phyloP scores from a whole-genome alignment of 2,888 invertebrate genomes.

The Coecobrya sp. region DNA sequence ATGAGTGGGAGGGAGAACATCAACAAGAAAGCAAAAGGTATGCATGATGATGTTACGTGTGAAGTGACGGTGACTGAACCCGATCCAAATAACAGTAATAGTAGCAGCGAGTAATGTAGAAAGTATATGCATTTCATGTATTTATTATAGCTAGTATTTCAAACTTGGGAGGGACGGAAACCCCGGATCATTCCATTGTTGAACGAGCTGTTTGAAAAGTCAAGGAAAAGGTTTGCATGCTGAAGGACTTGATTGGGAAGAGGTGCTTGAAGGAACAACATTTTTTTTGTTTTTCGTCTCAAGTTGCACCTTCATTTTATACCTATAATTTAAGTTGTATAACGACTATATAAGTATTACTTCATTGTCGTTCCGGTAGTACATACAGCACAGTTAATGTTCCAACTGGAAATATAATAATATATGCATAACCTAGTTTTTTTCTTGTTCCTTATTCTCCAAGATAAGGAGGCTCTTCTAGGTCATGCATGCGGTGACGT shows the following conservation, averaged over 20 bases:
- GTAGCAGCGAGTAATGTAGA: neutral
- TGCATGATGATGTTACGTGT: conserved; percentile 30
- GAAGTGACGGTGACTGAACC: neutral
- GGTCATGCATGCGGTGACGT: conserved; percentile 38
- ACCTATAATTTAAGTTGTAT: neutral
- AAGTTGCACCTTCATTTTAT: too few relatives aligned
- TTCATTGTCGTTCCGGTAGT: neutral
- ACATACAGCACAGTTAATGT: neutral
- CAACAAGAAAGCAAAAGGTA: conserved; percentile 37
- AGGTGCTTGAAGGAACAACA: conserved; percentile 33
- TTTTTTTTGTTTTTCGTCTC: neutral
- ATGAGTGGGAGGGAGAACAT: neutral
- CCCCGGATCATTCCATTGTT: conserved; percentile 31
- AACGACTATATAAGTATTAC: neutral
- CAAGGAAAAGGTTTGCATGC: conserved; percentile 76
- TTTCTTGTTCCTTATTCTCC: neutral
- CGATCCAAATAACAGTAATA: too few relatives aligned
- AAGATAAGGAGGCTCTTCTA: conserved; percentile 28
- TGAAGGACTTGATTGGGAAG: conserved; percentile 71
- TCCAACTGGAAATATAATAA: neutral
- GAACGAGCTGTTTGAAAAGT: conserved; percentile 52
- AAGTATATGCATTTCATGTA: too few relatives aligned
- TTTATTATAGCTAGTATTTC: neutral
- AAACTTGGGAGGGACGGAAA: conserved; percentile 8
- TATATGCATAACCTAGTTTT: neutral